Evolutionary conservation across 1,140 invertebrate genomes (phyloP), one percentile per base, ranked within the genome.

Genomic region (Mizuhopecten yessoensis): DNA sequence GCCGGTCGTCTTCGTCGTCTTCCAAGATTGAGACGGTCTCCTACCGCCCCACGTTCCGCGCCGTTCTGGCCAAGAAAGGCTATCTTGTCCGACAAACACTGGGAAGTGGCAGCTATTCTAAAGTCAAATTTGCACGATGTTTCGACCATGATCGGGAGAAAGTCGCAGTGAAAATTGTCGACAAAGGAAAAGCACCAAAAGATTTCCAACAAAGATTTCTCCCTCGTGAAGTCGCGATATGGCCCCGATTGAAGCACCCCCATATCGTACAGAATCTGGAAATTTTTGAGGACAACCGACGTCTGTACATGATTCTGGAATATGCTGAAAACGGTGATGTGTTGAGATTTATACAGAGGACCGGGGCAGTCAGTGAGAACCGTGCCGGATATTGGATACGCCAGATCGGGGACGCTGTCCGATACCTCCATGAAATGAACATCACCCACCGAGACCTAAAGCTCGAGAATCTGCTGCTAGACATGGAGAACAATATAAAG

Each of bases 161-260:
- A 34, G 96, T 99, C 86, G 98, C 98, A 7, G 98, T 98, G 95
- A 99, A 99, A 97, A 98, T 99, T 94, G 98, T 99, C 94, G 98
- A 98, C 95, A 97, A 97, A 10, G 95, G 96, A 13, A 97, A 97
- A 93, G 98, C 98, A 2, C 98, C 98, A 0, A 97, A 97, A 93
- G 98, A 98, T 94, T 99, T 98, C 94, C 97, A 98, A 92, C 97
- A 98, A 92, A 98, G 98, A 96, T 99, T 99, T 96, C 98, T 99
- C 94, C 98, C 98, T 20, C 97, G 98, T 39, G 98, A 99, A 97
- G 97, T 99, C 87, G 98, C 99, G 90, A 98, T 99, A 93, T 97
- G 99, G 92, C 98, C 98, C 9, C 98, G 98, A 96, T 98, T 99
- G 90, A 98, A 98, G 95, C 98, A 99, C 97, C 97, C 97, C 2